These are phyloP conservation scores for Chondrilla cf. caribensis DNA, from an alignment of 37 sponge, comb jelly and placozoan species.

Conservation along the genomic window DNA sequence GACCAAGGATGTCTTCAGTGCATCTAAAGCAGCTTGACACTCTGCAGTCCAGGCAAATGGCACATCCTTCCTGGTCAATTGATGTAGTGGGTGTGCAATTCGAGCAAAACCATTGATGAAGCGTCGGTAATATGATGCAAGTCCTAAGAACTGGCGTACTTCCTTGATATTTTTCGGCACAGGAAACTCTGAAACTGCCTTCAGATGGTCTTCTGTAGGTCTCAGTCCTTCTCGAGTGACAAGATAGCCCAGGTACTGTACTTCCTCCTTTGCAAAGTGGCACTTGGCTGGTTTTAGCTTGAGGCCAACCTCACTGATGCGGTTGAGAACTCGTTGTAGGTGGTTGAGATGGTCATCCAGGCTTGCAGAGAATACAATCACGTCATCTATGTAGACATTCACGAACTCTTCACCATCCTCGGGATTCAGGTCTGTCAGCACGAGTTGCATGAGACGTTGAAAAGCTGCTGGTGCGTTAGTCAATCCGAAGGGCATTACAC, in stretches of 20 bases:
- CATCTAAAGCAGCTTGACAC: constrained; percentile 14
- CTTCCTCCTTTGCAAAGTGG: not conserved
- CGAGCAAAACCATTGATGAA: constrained; percentile 13
- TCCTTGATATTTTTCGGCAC: constrained; percentile 7
- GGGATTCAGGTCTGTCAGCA: constrained; percentile 28
- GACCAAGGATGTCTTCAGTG: not conserved
- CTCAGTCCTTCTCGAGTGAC: constrained; percentile 11
- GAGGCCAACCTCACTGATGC: constrained; percentile 20
- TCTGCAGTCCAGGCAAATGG: constrained; percentile 16
- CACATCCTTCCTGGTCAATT: constrained; percentile 1
- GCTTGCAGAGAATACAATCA: constrained; percentile 27
- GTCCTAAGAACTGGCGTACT: constrained; percentile 34
- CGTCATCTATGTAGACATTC: constrained; percentile 36
- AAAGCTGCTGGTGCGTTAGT: constrained; percentile 41
- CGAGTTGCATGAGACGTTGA: constrained; percentile 45
- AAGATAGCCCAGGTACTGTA: constrained; percentile 32
- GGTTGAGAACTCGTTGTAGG: constrained; percentile 22
- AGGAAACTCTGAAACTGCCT: constrained; percentile 27
- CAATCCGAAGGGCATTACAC: constrained; percentile 30
- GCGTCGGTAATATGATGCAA: constrained; percentile 27
- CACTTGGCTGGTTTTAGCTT: constrained; percentile 40
- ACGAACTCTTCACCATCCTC: constrained; percentile 16
- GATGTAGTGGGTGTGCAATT: constrained; percentile 21
- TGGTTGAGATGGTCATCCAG: constrained; percentile 29
- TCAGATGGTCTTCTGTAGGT: not conserved